Evolutionary conservation across 2,888 invertebrate genomes (phyloP), one percentile per base, ranked within the genome.

Genomic region (Chrysotoxum bicinctum): DNA sequence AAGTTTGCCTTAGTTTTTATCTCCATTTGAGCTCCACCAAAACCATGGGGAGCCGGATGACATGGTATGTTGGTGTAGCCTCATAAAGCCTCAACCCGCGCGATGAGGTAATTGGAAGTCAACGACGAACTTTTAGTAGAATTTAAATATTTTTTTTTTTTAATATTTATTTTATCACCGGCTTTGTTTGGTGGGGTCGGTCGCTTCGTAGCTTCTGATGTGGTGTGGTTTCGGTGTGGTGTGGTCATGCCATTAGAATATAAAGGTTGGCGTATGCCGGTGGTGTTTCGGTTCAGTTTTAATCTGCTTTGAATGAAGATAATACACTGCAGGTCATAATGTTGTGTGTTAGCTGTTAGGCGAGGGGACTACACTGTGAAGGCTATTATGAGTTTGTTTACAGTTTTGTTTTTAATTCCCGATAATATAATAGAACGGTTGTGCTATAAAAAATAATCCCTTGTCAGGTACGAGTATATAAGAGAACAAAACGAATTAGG

Each of bases 271-370:
- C 84, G 80, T 75, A 79, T 77, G 81, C 73, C 73, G 72, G 78
- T 69, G 79, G 72, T 79, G 74, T 64, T 76, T 78, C 52, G 80
- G 62, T 69, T 54, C 45, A 48, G 56, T 50, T 76, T 76, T 85
- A 85, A 85, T 85, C 85, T 77, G 72, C 80, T 85, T 77, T 77
- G 76, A 77, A 85, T 77, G 43, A 62, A 81, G 76, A 85, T 80
- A 80, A 80, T 73, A 73, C 43, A 64, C 68, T 50, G 50, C 35
- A 76, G 73, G 76, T 62, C 76, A 73, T 35, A 7, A 35, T 72
- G 68, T 50, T 32, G 35, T 73, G 54, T 54, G 66, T 77, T 43
- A 35, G 62, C 48, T 54, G 66, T 77, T 43, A 35, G 62, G 66
- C 56, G 62, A 70, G 70, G 58, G 84, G 37, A 69, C 76, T 62